A percentile compares a stretch with the other conserved stretches of the same genome.
phyloP scores from a whole-genome alignment of 2,888 invertebrate genomes.

The Eucera pruinosa region DNA sequence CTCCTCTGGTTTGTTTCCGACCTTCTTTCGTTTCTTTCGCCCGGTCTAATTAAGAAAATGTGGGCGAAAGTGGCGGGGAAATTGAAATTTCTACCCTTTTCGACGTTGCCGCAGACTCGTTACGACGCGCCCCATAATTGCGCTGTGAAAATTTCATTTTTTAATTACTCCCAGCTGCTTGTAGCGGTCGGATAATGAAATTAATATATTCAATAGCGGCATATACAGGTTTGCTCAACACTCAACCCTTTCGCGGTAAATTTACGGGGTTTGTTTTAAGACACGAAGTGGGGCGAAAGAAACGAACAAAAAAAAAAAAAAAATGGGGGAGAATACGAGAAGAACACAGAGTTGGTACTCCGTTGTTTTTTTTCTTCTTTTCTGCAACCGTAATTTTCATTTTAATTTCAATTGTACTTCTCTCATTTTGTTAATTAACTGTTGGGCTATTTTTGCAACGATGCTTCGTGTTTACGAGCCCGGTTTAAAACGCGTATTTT shows the following conservation, averaged over 20 bases:
- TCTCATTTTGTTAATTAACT: neutral
- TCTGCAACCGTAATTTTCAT: neutral
- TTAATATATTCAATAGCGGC: constrained; percentile 10
- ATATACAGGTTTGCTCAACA: neutral
- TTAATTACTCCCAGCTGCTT: neutral
- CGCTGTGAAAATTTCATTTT: neutral
- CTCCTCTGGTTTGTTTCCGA: no score
- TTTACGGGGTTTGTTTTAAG: constrained; percentile 14
- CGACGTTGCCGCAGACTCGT: neutral
- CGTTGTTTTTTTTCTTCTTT: neutral
- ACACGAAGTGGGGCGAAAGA: neutral
- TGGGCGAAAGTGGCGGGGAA: neutral
- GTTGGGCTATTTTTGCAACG: neutral
- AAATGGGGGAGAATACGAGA: no score
- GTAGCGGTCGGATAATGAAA: neutral
- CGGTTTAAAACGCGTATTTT: no score
- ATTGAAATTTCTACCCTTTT: neutral
- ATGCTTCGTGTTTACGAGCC: no score
- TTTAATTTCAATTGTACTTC: no score
- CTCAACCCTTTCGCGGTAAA: neutral
- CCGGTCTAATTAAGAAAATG: neutral
- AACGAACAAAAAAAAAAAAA: no score
- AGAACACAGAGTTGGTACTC: no score
- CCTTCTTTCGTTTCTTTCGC: neutral
- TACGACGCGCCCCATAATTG: no score